A percentile compares a stretch with the other conserved stretches of the same genome.
Evolutionary conservation across 2,113 vertebrate genomes (phyloP).

Genomic region (Chaetodon auriga): DNA sequence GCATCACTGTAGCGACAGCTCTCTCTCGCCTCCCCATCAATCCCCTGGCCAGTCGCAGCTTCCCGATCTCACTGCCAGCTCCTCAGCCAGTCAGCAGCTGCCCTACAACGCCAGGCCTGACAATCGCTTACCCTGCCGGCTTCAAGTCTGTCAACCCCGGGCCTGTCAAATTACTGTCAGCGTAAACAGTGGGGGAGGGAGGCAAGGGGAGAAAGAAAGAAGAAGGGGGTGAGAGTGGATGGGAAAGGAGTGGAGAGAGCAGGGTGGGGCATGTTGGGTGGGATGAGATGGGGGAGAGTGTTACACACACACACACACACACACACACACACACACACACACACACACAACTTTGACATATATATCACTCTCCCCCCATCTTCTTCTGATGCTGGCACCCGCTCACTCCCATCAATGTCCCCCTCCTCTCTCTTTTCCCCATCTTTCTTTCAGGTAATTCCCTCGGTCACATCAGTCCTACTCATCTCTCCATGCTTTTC

Average conservation of each 20-base stretch:
- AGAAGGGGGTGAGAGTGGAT: conserved; percentile 55
- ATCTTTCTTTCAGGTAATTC: conserved; percentile 77
- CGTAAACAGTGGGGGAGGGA: conserved; percentile 62
- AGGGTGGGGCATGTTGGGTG: conserved; percentile 43
- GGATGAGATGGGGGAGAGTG: conserved; percentile 48
- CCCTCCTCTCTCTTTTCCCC: conserved; percentile 35
- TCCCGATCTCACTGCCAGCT: conserved; percentile 73
- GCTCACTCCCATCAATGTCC: conserved; percentile 56
- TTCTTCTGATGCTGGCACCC: conserved; percentile 54
- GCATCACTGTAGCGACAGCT: conserved; percentile 72
- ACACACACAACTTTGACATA: conserved; percentile 54
- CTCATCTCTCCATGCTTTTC: conserved; percentile 67
- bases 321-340: conserved; percentile 30
- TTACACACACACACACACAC: conserved; percentile 18
- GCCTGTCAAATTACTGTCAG: conserved; percentile 84
- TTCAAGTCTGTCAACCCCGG: conserved; percentile 80
- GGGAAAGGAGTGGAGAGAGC: conserved; percentile 53
- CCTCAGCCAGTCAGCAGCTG: conserved; percentile 79
- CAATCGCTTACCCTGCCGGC: conserved; percentile 81
- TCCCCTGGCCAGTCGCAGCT: conserved; percentile 76
- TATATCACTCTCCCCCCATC: conserved; percentile 59
- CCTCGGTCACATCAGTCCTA: conserved; percentile 74
- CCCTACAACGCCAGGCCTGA: conserved; percentile 78
- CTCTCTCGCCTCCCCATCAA: conserved; percentile 72
- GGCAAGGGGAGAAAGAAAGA: conserved; percentile 26